Conservation (phyloP, 2,888 invertebrate species). For the Troilus luridus region DNA sequence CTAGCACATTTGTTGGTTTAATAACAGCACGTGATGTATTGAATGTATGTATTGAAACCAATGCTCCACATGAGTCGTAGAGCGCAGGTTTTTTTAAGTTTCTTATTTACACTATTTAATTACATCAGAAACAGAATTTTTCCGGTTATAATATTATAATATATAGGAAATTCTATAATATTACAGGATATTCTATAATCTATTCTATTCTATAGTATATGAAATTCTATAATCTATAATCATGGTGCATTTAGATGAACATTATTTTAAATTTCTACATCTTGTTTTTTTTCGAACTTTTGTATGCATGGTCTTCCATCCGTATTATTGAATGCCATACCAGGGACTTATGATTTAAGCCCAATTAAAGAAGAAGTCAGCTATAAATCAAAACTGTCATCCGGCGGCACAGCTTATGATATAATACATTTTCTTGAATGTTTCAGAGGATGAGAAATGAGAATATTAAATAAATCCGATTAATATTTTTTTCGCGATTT, state of each 20-base stretch:
- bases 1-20: too few relatives aligned
- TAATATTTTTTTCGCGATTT: conserved; percentile 10
- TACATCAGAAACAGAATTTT: too few relatives aligned
- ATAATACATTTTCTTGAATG: neutral
- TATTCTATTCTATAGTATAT: too few relatives aligned
- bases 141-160: too few relatives aligned
- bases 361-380: neutral
- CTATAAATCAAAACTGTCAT: neutral
- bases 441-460: neutral
- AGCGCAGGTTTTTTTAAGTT: too few relatives aligned
- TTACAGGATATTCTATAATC: too few relatives aligned
- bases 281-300: neutral
- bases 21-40: too few relatives aligned
- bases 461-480: conserved; percentile 33
- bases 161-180: too few relatives aligned
- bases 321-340: neutral
- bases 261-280: neutral
- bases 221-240: neutral
- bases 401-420: neutral
- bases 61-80: too few relatives aligned
- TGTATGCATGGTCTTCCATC: too few relatives aligned
- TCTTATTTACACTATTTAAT: too few relatives aligned
- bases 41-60: too few relatives aligned
- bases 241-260: neutral
- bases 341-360: neutral